Base-by-base conservation (phyloP, 2,888 invertebrate species). In the Zonitis immaculata region DNA sequence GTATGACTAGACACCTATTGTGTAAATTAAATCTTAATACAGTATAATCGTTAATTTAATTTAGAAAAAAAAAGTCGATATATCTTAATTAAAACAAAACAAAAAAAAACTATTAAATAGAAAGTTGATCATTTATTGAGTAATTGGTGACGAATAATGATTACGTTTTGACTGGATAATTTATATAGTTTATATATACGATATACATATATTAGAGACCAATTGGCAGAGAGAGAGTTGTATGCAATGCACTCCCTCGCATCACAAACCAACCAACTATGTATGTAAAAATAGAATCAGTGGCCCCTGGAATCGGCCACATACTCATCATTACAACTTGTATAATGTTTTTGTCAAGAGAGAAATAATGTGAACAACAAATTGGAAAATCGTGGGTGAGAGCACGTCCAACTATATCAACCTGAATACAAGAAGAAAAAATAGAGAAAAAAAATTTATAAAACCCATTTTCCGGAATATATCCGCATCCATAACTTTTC, bases 241-340 rank as follows among this genome's bases (percentile, higher is more conserved):
- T 47, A 47, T 54, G 59, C 57, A 49, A 55, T 64, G 61, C 62
- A 66, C 66, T 64, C 64, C 64, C 64, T 66, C 66, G 63, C 64
- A 64, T 57, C 57, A 52, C 57, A 53, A n/a, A 44, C 48, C 26
- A 44, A 18, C 26, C 26, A 44, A 18, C 26, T 27, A 44, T 42
- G 35, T 49, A 53, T 56, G n/a, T 62, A 66, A 64, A 64, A 66
- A 66, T 64, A 66, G 64, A 59, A 59, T 49, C 57, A 56, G 61
- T 59, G 64, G 66, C 66, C 63, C 64, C 63, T 66, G 63, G 64
- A 66, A 64, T 60, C 57, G 54, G 53, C 57, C 56, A 56, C 58
- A 56, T 57, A 60, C 57, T 57, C 57, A 58, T 56, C 60, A 39
- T 39, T 20, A 60, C 56, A 57, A 58, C 58, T 58, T 55, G 58